Conservation (phyloP, 2,113 vertebrate species). For the Megaceryle maxima region DNA sequence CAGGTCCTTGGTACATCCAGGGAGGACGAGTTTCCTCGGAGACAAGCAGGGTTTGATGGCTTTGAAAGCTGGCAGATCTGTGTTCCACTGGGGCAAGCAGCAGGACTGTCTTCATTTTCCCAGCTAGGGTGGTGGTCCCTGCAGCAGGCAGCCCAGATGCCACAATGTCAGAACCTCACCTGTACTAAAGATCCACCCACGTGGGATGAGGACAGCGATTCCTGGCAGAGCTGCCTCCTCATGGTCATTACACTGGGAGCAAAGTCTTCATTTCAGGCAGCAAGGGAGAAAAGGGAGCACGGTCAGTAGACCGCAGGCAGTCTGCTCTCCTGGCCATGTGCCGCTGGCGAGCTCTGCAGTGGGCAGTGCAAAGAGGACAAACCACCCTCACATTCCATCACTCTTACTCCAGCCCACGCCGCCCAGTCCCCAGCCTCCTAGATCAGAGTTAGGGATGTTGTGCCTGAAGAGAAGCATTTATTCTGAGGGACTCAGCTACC, state of each 20-base stretch:
- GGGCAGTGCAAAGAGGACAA: accelerated
- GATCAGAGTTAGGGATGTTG: background rate
- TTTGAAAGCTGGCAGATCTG: background rate
- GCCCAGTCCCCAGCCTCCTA: background rate
- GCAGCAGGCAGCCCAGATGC: background rate
- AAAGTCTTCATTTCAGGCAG: background rate
- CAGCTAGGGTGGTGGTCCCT: background rate
- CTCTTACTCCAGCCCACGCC: too few species aligned
- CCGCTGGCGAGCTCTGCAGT: accelerated
- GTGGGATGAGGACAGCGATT: background rate
- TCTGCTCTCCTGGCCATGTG: accelerated
- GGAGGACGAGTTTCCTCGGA: background rate
- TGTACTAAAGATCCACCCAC: accelerated
- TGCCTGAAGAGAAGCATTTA: background rate
- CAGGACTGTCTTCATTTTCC: background rate
- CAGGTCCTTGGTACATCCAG: background rate
- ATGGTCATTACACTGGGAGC: accelerated
- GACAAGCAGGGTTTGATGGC: background rate
- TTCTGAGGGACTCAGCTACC: background rate
- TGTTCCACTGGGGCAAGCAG: accelerated
- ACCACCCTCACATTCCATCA: background rate
- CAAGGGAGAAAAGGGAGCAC: accelerated
- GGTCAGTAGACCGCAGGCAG: background rate
- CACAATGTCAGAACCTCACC: background rate
- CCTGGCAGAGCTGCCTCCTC: background rate